Conservation (phyloP, 2,888 invertebrate genomes). For the Lepidocyrtinus sp. region DNA sequence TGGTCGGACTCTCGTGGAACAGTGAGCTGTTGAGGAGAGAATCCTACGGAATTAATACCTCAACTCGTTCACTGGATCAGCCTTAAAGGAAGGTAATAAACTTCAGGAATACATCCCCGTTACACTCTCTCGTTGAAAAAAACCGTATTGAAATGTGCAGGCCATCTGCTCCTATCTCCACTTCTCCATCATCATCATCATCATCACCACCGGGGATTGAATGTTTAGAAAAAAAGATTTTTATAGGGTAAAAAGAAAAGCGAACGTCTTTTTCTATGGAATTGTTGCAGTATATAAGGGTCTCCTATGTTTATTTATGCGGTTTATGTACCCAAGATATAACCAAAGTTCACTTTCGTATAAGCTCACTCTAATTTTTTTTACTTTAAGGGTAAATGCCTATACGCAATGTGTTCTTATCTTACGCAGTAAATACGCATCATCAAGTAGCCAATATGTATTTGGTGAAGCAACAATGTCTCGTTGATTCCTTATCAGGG, state of each 20-base stretch:
- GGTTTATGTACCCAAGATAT: too few species aligned
- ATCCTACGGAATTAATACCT: slow-evolving; percentile 30
- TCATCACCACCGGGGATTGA: background rate
- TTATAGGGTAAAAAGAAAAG: slow-evolving; percentile 3
- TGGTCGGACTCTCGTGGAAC: slow-evolving; percentile 33
- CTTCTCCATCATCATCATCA: background rate
- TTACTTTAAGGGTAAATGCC: too few species aligned
- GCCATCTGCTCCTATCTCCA: slow-evolving; percentile 46
- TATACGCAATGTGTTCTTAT: too few species aligned
- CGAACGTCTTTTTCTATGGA: slow-evolving; percentile 45
- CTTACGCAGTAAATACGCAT: too few species aligned
- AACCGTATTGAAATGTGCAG: slow-evolving; percentile 29
- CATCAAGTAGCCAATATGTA: too few species aligned
- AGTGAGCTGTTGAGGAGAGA: slow-evolving; percentile 41
- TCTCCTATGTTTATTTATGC: too few species aligned
- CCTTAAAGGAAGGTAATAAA: background rate
- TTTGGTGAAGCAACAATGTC: too few species aligned
- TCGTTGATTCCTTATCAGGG: too few species aligned
- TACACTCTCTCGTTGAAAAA: slow-evolving; percentile 3
- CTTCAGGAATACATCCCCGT: slow-evolving; percentile 24
- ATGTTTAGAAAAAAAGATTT: slow-evolving; percentile 16
- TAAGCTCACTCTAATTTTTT: too few species aligned
- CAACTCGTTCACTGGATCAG: too few species aligned
- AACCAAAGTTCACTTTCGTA: too few species aligned
- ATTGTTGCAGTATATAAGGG: slow-evolving; percentile 31